phyloP scores from a whole-genome alignment of 2,888 invertebrate species.

The Alentia gelatinosa region DNA sequence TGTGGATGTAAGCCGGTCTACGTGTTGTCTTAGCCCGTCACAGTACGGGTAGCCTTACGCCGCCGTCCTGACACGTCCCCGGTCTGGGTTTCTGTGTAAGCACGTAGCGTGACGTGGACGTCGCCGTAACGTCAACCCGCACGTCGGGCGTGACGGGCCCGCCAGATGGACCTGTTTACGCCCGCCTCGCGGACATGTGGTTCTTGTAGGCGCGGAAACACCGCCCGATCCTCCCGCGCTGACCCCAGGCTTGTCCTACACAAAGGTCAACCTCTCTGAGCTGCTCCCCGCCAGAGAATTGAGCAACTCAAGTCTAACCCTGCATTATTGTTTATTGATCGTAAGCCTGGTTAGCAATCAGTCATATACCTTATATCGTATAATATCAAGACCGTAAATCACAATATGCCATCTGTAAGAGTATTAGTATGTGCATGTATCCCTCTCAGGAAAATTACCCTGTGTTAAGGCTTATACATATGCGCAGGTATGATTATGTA shows the following conservation, averaged over 20 bases:
- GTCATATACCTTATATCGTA: too few relatives aligned
- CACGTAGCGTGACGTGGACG: constrained; percentile 8
- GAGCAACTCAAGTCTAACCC: too few relatives aligned
- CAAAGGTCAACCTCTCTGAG: not conserved
- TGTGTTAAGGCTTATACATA: too few relatives aligned
- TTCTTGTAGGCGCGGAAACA: not conserved
- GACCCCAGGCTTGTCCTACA: constrained; percentile 16
- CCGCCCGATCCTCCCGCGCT: not conserved
- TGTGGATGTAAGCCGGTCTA: not conserved
- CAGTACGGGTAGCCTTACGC: not conserved
- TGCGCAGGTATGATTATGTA: too few relatives aligned
- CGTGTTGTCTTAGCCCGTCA: not conserved
- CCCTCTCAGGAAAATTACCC: too few relatives aligned
- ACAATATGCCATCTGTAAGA: too few relatives aligned
- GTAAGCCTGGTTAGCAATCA: not conserved
- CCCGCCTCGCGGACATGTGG: not conserved
- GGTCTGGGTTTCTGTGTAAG: constrained; percentile 5
- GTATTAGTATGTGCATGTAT: too few relatives aligned
- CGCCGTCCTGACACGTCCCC: not conserved
- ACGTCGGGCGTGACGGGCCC: not conserved
- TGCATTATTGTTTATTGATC: not conserved
- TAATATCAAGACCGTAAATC: too few relatives aligned
- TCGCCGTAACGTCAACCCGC: not conserved
- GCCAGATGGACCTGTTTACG: not conserved
- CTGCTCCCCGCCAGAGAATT: not conserved